Base-by-base conservation (phyloP, 2,888 invertebrate species). In the Tetramorium bicarinatum region DNA sequence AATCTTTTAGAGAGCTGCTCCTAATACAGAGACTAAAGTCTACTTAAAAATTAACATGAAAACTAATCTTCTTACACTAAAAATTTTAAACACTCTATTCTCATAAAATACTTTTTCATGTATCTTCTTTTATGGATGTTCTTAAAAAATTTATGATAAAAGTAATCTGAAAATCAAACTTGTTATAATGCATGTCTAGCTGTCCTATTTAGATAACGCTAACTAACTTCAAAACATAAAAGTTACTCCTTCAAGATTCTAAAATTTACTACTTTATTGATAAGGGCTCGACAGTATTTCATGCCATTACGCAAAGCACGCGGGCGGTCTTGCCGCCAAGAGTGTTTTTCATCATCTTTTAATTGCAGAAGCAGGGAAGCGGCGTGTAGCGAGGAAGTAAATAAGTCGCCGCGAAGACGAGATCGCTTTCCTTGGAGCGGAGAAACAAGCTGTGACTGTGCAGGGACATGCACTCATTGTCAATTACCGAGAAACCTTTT, bases 401-500 rank as follows among this genome's bases (percentile, higher is more conserved):
- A 84, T 79, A 76, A 84, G 52, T 81, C 67, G 79, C 61, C 62
- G 67, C 59, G 49, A 79, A 74, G 82, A 79, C 84, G 66, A 72
- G 74, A 67, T 72, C 29, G 83, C 62, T 85, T 84, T 85, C 86
- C 76, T 69, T 62, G 47, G 75, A 84, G 85, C 80, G 84, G 84
- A 84, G 88, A 89, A 89, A 89, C 86, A 83, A 89, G 89, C 88
- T 25, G 79, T 82, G 77, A 75, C 83, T 84, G 84, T 86, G 85
- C 85, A 82, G 76, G 77, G 87, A 67, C 41, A 21, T 71, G 75
- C 81, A 62, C 62, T 77, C 71, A 75, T 85, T 86, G 87, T 89
- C 89, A 84, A 89, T 89, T 89, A 89, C 86, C 34, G 52, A 66
- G 82, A 61, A 82, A 59, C 80, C 69, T 82, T 66, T 54, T 44